Evolutionary conservation across 2,888 invertebrate species (phyloP), one percentile per base, ranked within the genome.

Genomic region (Noctuana brunneofusca): DNA sequence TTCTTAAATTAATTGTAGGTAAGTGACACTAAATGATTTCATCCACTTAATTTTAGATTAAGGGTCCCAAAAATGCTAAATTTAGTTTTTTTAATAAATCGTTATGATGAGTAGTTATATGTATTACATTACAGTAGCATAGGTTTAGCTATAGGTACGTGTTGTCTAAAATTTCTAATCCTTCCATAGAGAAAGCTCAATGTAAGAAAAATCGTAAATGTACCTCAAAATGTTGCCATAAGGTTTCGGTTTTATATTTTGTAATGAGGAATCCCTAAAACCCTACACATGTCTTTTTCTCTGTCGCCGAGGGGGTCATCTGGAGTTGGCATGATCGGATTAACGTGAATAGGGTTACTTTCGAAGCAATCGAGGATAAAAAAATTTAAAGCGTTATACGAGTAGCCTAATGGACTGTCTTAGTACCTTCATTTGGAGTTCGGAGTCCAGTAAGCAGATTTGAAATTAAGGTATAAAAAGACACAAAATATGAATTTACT

Each of bases 201-300:
- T 12, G 1, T 2, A 4, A 32, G 12, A 4, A 32, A 32, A 32
- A 12, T 3, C 1, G 2, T 1, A 32, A 32, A 11, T 3, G n/a
- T 2, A 12, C 1, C 3, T 12, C 32, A 32, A 12, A 32, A 3
- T 4, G 24, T 3, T 24, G 12, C 4, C 1, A 12, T 32, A 35
- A 12, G n/a, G 35, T 16, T 41, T 8, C 8, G 3, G 8, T 41
- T 41, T 18, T 16, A 41, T 18, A 35, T 18, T 41, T 41, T 41
- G 41, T 9, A 16, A 16, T 8, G 16, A 2, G 20, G 20, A 14
- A 12, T 3, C 46, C 46, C 12, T 20, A 20, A 46, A 66, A 9
- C 30, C 16, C 3, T 68, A 71, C 69, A 69, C 64, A 68, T 75
- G 75, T 72, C 70, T 70, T 48, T 65, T 27, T 59, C 54, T 65